A percentile compares a stretch with the other conserved stretches of the same genome.
These are phyloP conservation scores for Anser brachyrhynchus DNA, from an alignment of 2,113 vertebrate genomes.

Conservation along the genomic window DNA sequence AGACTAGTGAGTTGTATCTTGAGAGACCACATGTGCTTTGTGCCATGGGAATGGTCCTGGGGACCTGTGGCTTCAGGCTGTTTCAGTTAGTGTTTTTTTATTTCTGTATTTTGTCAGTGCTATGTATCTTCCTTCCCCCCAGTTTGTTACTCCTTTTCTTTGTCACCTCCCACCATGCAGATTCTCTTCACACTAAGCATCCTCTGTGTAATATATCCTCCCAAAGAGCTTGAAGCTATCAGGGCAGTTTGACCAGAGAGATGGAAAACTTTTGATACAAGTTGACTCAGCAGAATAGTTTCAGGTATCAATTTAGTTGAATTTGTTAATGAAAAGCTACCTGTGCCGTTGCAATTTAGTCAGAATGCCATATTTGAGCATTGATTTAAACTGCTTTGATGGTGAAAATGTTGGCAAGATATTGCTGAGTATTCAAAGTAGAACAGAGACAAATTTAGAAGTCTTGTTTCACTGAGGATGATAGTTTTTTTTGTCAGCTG, in stretches of 20 bases:
- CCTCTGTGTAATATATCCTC: neutral
- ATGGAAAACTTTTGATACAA: neutral
- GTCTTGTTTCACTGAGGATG: neutral
- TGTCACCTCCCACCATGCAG: neutral
- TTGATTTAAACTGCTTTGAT: constrained; percentile 5
- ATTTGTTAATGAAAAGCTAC: neutral
- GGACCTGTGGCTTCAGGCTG: neutral
- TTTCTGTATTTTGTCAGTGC: neutral
- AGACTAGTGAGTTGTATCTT: neutral
- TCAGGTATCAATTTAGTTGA: neutral
- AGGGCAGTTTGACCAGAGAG: neutral
- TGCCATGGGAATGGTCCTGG: neutral
- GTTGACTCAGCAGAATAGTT: neutral
- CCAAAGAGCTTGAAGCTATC: neutral
- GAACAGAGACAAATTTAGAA: neutral
- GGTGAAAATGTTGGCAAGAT: neutral
- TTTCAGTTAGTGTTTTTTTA: fast-evolving
- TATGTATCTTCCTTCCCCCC: neutral
- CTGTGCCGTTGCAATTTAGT: neutral
- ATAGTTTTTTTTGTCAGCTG: neutral
- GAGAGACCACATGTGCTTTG: fast-evolving
- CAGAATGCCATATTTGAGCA: neutral
- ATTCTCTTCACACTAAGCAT: neutral
- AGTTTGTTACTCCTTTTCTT: neutral
- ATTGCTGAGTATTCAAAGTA: neutral